Percentiles rank a stretch among this genome's conserved stretches.
phyloP scores from a whole-genome alignment of 2,113 vertebrate genomes.

The Aepyceros melampus region DNA sequence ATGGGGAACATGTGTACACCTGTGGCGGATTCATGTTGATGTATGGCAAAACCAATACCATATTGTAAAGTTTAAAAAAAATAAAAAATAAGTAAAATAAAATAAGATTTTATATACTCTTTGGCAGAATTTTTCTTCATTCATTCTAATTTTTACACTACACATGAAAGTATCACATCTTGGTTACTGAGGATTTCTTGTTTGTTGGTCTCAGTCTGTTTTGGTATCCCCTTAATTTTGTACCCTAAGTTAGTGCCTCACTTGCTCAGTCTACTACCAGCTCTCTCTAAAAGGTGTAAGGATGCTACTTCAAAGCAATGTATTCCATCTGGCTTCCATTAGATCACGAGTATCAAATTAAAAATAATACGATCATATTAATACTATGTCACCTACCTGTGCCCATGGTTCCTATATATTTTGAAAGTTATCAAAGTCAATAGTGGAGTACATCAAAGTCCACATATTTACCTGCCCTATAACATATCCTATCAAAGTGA shows the following conservation, averaged over 20 bases:
- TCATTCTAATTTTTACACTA: not conserved
- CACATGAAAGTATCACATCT: not conserved
- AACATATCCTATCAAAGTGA: not conserved
- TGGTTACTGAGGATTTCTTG: not conserved
- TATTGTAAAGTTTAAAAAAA: too few relatives aligned
- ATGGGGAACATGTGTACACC: too few relatives aligned
- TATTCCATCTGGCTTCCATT: not conserved
- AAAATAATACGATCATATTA: not conserved
- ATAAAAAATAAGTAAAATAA: too few relatives aligned
- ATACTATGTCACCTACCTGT: not conserved
- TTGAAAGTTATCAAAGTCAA: not conserved
- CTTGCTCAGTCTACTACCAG: not conserved
- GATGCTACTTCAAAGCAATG: not conserved
- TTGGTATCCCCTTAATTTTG: not conserved
- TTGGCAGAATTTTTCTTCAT: not conserved
- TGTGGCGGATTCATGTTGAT: too few relatives aligned
- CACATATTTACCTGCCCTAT: not conserved
- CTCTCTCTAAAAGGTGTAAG: not conserved
- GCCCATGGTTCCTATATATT: not conserved
- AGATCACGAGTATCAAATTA: not conserved
- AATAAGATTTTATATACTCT: not conserved
- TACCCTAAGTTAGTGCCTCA: too few relatives aligned
- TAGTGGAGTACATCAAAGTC: not conserved
- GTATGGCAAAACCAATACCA: too few relatives aligned
- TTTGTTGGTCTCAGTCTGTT: not conserved